Conservation (phyloP, 2,888 invertebrate species). For the Megalurothrips usitatus region DNA sequence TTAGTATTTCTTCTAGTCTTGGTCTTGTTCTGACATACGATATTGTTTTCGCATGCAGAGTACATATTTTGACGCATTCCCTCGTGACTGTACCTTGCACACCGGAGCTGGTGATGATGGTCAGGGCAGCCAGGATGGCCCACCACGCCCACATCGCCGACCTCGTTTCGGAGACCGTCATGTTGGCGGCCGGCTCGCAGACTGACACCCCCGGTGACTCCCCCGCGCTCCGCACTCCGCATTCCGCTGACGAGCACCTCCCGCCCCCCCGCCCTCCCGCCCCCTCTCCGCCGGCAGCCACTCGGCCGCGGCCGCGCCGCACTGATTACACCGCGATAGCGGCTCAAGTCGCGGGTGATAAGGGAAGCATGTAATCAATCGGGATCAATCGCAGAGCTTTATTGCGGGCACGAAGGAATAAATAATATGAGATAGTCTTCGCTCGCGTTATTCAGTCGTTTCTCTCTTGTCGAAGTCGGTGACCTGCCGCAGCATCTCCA, state of each 20-base stretch:
- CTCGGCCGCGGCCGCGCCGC: conserved; percentile 19
- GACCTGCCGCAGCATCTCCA: conserved; percentile 12
- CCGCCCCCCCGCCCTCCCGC: not conserved
- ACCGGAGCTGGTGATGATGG: not conserved
- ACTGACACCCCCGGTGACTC: not conserved
- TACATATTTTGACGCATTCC: too few species aligned
- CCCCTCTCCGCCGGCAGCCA: not conserved
- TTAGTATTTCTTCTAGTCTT: too few species aligned
- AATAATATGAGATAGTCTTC: not conserved
- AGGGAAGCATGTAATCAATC: not conserved
- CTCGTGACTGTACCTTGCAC: not conserved
- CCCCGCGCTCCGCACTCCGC: conserved; percentile 5
- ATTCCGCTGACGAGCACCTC: not conserved
- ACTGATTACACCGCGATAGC: conserved; percentile 16
- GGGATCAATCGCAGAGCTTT: not conserved
- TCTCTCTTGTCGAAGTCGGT: conserved; percentile 14
- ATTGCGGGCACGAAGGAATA: not conserved
- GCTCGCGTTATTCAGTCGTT: not conserved
- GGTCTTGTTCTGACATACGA: too few species aligned
- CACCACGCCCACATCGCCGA: too few species aligned
- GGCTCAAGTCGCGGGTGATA: not conserved
- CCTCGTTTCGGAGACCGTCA: not conserved
- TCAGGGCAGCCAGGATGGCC: too few species aligned
- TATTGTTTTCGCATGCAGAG: too few species aligned
- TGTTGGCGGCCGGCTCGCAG: not conserved